Evolutionary conservation across 2,113 vertebrate genomes (phyloP).

Genomic region (Protobothrops mucrosquamatus): DNA sequence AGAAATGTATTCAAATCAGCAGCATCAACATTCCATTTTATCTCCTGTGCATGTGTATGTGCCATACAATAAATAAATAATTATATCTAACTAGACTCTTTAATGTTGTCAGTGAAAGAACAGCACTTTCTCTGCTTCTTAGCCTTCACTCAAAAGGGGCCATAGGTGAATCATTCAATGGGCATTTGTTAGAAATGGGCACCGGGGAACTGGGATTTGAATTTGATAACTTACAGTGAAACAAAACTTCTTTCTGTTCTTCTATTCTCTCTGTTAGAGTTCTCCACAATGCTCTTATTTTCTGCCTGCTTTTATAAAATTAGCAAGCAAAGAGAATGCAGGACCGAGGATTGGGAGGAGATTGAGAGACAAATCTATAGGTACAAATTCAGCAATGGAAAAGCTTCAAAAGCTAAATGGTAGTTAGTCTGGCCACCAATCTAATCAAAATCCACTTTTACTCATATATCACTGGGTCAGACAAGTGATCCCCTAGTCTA

Average conservation of each 20-base stretch:
- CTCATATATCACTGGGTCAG: neutral
- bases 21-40: neutral
- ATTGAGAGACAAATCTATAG: neutral
- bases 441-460: slow-evolving; percentile 15
- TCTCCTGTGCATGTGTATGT: neutral
- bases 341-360: slow-evolving; percentile 16
- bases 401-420: slow-evolving; percentile 11
- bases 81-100: neutral
- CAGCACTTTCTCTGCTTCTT: neutral
- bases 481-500: neutral
- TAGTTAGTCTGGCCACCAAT: slow-evolving; percentile 23
- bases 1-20: neutral
- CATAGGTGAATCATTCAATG: neutral
- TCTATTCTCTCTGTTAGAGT: slow-evolving; percentile 1
- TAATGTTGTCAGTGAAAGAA: neutral
- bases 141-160: neutral
- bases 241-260: slow-evolving; percentile 22
- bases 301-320: slow-evolving; percentile 38
- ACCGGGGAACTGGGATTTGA: slow-evolving; percentile 8
- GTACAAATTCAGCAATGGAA: slow-evolving; percentile 3
- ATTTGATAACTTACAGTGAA: slow-evolving; percentile 23
- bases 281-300: slow-evolving; percentile 17
- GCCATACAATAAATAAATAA: neutral
- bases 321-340: slow-evolving; percentile 27
- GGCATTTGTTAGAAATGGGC: slow-evolving; percentile 14